These are phyloP conservation scores for Mantis religiosa DNA, from an alignment of 2,888 invertebrate genomes.

Conservation along the genomic window DNA sequence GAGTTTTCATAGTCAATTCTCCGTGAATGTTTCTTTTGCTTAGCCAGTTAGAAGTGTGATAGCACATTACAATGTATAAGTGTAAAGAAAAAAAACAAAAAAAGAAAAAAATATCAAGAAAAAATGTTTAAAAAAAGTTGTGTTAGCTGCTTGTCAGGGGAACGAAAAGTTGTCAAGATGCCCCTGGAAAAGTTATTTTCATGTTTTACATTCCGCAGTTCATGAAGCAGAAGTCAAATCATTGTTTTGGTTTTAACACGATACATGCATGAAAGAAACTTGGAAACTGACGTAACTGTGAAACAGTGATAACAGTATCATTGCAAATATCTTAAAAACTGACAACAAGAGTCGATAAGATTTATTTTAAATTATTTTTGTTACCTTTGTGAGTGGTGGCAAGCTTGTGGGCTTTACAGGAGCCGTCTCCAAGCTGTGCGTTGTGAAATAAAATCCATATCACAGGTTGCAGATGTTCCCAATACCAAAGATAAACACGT, in stretches of 20 bases:
- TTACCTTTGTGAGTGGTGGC: no score
- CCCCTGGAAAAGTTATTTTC: neutral
- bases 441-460: neutral
- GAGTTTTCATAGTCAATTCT: neutral
- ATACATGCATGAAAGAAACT: neutral
- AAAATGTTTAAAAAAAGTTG: neutral
- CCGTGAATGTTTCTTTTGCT: neutral
- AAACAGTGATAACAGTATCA: neutral
- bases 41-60: neutral
- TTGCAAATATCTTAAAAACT: conserved; percentile 9
- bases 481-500: neutral
- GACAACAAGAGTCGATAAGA: neutral
- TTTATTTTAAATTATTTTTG: no score
- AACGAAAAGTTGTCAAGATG: neutral
- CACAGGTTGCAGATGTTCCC: neutral
- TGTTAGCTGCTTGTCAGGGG: neutral
- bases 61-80: neutral
- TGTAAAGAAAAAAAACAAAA: neutral
- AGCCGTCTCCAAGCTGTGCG: neutral
- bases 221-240: neutral
- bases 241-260: neutral
- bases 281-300: neutral
- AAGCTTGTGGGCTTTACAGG: neutral
- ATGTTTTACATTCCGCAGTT: neutral
- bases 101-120: neutral